A percentile compares a stretch with the other conserved stretches of the same genome.
These are phyloP conservation scores for Amblyornis subalaris DNA, from an alignment of 2,113 vertebrate species.

Conservation along the genomic window DNA sequence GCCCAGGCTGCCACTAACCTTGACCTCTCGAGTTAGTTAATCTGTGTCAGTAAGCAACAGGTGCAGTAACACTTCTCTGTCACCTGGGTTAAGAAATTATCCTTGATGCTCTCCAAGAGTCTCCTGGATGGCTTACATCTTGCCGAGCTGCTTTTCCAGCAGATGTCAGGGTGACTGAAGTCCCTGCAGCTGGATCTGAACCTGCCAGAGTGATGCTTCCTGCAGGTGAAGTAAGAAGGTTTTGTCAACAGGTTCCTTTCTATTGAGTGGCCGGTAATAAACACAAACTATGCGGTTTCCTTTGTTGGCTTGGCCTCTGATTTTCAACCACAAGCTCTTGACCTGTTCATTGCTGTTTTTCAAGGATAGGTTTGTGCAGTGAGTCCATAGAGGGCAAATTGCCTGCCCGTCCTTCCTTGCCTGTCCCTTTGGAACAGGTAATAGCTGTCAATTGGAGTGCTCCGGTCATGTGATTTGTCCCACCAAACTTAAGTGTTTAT, in stretches of 20 bases:
- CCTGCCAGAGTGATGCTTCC: background rate
- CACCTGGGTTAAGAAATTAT: background rate
- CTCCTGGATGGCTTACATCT: background rate
- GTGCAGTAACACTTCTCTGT: background rate
- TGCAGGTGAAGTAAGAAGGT: background rate
- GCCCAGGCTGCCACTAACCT: background rate
- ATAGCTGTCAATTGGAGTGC: rapidly evolving
- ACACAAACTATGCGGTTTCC: background rate
- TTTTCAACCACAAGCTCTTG: background rate
- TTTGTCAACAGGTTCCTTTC: background rate
- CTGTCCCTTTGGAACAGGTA: background rate
- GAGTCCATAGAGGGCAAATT: background rate
- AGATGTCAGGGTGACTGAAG: background rate
- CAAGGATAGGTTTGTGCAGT: background rate
- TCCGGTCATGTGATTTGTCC: background rate
- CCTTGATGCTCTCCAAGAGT: background rate
- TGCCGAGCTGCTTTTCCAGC: background rate
- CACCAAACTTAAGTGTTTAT: background rate
- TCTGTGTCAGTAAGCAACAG: background rate
- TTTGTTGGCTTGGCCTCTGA: background rate
- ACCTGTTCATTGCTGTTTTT: background rate
- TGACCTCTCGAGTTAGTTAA: background rate
- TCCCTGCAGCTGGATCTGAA: background rate
- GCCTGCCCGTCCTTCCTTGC: background rate
- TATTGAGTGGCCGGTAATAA: rapidly evolving